Conservation (phyloP, 2,888 invertebrate species). For the Sphinx pinastri region DNA sequence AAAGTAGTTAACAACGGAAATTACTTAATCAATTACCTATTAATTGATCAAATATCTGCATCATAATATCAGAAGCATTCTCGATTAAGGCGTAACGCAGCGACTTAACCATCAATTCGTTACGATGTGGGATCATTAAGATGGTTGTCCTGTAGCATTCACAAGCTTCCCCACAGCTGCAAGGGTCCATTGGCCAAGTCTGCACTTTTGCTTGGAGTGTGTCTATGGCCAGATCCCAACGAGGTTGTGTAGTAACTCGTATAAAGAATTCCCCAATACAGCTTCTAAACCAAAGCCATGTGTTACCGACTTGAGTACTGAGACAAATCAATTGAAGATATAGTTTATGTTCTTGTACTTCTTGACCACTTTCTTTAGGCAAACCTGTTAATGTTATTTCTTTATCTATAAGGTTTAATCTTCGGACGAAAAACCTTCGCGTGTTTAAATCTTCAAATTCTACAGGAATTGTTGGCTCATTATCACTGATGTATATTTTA, state of each 20-base stretch:
- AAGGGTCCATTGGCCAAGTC: conserved; percentile 70
- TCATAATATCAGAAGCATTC: conserved; percentile 68
- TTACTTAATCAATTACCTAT: conserved; percentile 55
- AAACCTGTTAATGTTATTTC: conserved; percentile 59
- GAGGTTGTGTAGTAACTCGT: conserved; percentile 67
- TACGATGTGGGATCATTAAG: conserved; percentile 69
- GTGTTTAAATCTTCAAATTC: conserved; percentile 50
- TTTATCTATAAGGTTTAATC: conserved; percentile 67
- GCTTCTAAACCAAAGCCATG: conserved; percentile 75
- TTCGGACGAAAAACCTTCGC: conserved; percentile 60
- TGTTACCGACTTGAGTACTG: conserved; percentile 63
- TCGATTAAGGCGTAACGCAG: conserved; percentile 69
- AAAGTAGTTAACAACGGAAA: too few species aligned
- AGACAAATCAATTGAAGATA: conserved; percentile 70
- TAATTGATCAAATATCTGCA: conserved; percentile 66
- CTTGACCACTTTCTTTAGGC: conserved; percentile 61
- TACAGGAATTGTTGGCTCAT: conserved; percentile 66
- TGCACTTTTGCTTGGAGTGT: conserved; percentile 62
- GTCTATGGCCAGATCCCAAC: conserved; percentile 71
- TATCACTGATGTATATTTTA: conserved; percentile 60
- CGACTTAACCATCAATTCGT: conserved; percentile 70
- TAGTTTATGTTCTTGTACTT: conserved; percentile 62
- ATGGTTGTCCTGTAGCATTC: conserved; percentile 72
- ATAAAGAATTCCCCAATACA: conserved; percentile 73
- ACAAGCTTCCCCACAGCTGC: conserved; percentile 72